Percentiles rank a stretch among this genome's conserved stretches.
Evolutionary conservation across 2,888 invertebrate genomes (phyloP).

Genomic region (Drosophila vallismaia): DNA sequence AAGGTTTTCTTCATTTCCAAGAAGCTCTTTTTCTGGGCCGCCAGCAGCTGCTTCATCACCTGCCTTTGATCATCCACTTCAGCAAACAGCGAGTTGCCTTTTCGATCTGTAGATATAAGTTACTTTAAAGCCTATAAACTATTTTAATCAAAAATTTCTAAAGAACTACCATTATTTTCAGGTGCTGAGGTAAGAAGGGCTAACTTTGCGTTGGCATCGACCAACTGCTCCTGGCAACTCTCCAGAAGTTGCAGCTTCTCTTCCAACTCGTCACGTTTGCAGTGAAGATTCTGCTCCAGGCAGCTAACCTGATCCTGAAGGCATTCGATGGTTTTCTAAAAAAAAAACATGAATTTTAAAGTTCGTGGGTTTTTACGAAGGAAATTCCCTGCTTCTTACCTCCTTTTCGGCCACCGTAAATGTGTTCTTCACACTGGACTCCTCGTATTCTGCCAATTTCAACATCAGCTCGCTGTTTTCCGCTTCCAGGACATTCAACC

Average conservation of each 20-base stretch:
- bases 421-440: slow-evolving; percentile 66
- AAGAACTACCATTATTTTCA: slow-evolving; percentile 71
- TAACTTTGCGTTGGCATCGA: slow-evolving; percentile 81
- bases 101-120: slow-evolving; percentile 84
- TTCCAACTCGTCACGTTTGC: slow-evolving; percentile 81
- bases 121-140: rapidly evolving
- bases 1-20: slow-evolving; percentile 84
- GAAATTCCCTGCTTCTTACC: slow-evolving; percentile 50
- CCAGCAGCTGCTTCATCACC: slow-evolving; percentile 86
- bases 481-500: slow-evolving; percentile 63
- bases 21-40: slow-evolving; percentile 86
- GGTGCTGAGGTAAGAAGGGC: slow-evolving; percentile 73
- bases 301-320: slow-evolving; percentile 81
- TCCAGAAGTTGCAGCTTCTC: slow-evolving; percentile 81
- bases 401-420: slow-evolving; percentile 80
- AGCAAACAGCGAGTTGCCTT: slow-evolving; percentile 88
- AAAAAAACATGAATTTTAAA: neutral
- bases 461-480: slow-evolving; percentile 80
- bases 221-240: slow-evolving; percentile 81
- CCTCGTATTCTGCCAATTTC: slow-evolving; percentile 77
- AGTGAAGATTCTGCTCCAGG: slow-evolving; percentile 80
- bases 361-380: neutral
- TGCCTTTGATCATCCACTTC: slow-evolving; percentile 88
- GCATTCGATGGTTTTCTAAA: slow-evolving; percentile 80
- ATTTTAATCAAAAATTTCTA: neutral